Conservation (phyloP, 2,113 vertebrate genomes). For the Crotalus tigris region DNA sequence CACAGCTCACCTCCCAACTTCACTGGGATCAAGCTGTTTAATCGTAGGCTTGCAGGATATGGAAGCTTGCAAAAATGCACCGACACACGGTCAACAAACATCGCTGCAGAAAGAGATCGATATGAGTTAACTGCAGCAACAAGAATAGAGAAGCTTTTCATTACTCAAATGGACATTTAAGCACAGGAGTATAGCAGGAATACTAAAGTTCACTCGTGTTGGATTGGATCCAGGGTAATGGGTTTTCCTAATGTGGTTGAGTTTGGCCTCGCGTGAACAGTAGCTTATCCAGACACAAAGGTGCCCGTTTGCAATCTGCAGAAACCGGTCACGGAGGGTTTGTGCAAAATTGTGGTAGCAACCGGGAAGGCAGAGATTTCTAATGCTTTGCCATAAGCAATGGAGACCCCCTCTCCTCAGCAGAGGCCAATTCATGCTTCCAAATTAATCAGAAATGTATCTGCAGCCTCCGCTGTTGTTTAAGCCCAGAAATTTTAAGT, state of each 20-base stretch:
- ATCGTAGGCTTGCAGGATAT: not conserved
- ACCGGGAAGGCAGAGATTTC: not conserved
- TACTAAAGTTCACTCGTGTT: not conserved
- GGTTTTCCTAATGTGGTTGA: not conserved
- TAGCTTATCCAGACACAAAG: not conserved
- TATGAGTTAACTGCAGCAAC: slow-evolving; percentile 10
- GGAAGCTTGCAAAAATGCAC: not conserved
- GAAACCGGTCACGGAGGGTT: not conserved
- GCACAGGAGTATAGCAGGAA: slow-evolving; percentile 10
- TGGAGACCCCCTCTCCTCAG: slow-evolving; percentile 3
- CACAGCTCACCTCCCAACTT: not conserved
- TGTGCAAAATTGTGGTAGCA: not conserved
- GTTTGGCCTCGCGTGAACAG: not conserved
- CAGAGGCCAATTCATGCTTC: slow-evolving; percentile 19
- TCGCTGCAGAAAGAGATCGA: not conserved
- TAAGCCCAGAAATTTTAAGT: not conserved
- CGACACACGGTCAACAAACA: not conserved
- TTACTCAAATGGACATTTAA: slow-evolving; percentile 9
- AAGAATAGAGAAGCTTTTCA: not conserved
- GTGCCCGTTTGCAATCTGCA: not conserved
- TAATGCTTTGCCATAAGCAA: slow-evolving; percentile 1
- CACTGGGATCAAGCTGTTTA: not conserved
- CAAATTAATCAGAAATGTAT: not conserved
- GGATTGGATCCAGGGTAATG: not conserved
- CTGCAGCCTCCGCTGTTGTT: not conserved